These are phyloP conservation scores for Aelia acuminata DNA, from an alignment of 2,888 invertebrate genomes.

Conservation along the genomic window DNA sequence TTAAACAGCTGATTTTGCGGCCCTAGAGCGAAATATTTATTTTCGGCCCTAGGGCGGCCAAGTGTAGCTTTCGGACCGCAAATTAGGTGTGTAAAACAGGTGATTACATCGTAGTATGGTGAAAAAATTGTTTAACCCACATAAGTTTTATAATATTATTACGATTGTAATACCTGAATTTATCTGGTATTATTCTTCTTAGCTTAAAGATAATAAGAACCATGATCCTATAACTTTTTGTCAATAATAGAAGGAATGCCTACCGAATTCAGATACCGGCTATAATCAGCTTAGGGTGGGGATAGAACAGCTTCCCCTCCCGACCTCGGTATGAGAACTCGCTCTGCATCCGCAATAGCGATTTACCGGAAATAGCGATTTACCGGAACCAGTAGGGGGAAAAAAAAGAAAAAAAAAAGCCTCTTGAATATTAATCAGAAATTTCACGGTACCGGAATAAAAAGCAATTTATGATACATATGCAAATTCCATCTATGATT, in stretches of 20 bases:
- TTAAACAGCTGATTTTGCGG: no score
- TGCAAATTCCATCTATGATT: not conserved
- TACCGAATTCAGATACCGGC: not conserved
- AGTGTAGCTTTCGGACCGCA: no score
- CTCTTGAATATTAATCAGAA: conserved; percentile 29
- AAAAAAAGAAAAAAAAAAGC: not conserved
- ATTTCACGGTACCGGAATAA: not conserved
- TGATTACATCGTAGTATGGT: no score
- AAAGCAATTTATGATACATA: not conserved
- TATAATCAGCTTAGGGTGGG: not conserved
- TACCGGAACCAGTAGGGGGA: not conserved
- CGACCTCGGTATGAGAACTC: not conserved
- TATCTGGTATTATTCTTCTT: no score
- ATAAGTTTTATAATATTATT: no score
- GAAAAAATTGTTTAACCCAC: no score
- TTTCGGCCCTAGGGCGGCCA: no score
- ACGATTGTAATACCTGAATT: no score
- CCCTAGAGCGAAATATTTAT: no score
- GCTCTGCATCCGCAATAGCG: not conserved
- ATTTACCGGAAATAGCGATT: not conserved
- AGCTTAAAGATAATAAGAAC: no score
- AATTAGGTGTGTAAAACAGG: no score
- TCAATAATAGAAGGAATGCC: not conserved
- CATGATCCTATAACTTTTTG: not conserved
- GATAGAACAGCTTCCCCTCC: not conserved